Evolutionary conservation across 2,888 invertebrate species (phyloP), one percentile per base, ranked within the genome.

Genomic region (Sicus ferrugineus): DNA sequence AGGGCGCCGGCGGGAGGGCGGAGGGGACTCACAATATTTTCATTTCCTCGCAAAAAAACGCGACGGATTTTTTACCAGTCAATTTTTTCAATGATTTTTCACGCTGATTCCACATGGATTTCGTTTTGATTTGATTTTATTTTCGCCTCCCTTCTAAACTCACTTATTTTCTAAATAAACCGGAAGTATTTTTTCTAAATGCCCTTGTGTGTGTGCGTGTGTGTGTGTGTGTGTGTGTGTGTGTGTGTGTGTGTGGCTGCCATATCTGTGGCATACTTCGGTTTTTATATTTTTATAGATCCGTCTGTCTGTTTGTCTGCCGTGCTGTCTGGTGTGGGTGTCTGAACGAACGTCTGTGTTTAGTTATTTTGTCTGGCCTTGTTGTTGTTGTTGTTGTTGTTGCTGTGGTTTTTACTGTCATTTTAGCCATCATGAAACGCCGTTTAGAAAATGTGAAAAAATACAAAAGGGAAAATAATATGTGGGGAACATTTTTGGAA

Each of bases 151-250:
- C 23, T 59, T 65, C 38, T 54, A 21, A 54, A 28, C 48, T 48
- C 38, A n/a, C 48, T 59, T 66, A 42, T 56, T 67, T 72, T 71
- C 69, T 70, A 72, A 69, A 46, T 68, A 59, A 48, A 59, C 59
- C 67, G 67, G 59, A 67, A 67, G 67, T 42, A 58, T 59, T 62
- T 56, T 54, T 66, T 34, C 16, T 14, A 11, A 31, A 19, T 54
- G 19, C 30, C 31, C 54, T 19, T 30, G 23, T 42, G 28, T 19
- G 19, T 16, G 58, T 23, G 30, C 26, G 21, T 65, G 50, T 26
- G 19, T 59, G 30, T 69, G 23, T 67, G 46, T 66, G 19, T 52
- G 16, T 16, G 1, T 59, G 26, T 70, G 59, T 65, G 48, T 62
- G 26, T 48, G 14, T 52, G 54, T 67, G 52, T 69, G 46, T 67